A percentile compares a stretch with the other conserved stretches of the same genome.
These are phyloP conservation scores for Alsophila aescularia DNA, from an alignment of 2,888 invertebrate species.

Conservation along the genomic window DNA sequence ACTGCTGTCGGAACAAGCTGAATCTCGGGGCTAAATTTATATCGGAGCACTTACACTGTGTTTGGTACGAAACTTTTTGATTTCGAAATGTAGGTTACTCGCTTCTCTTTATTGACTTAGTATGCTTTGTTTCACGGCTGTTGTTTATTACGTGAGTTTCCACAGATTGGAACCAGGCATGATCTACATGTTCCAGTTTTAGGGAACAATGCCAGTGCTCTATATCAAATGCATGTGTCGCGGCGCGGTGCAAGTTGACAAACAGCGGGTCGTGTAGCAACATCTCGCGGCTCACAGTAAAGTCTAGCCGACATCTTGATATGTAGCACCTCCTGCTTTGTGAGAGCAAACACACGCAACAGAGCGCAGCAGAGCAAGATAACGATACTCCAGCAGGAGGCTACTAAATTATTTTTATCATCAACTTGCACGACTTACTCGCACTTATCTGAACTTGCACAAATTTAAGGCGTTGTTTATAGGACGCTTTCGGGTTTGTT, in stretches of 20 bases:
- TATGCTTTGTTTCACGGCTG: constrained; percentile 22
- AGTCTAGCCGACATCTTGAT: constrained; percentile 74
- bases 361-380: constrained; percentile 56
- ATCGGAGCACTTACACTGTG: constrained; percentile 31
- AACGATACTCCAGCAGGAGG: constrained; percentile 58
- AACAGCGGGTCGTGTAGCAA: constrained; percentile 67
- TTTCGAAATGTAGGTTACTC: constrained; percentile 26
- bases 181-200: constrained; percentile 41
- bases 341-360: constrained; percentile 68
- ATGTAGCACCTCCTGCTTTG: constrained; percentile 68
- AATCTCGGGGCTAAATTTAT: constrained; percentile 42
- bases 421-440: constrained; percentile 54
- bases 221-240: constrained; percentile 49
- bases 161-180: constrained; percentile 27
- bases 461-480: constrained; percentile 41
- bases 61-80: constrained; percentile 29
- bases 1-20: constrained; percentile 52
- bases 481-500: constrained; percentile 32
- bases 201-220: constrained; percentile 44
- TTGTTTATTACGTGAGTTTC: constrained; percentile 27
- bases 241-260: constrained; percentile 62
- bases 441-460: constrained; percentile 50
- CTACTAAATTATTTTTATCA: constrained; percentile 77
- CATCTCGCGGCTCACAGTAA: constrained; percentile 63
- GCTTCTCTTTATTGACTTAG: constrained; percentile 26